Evolutionary conservation across 2,888 invertebrate species (phyloP).

Genomic region (Tolmerus cingulatus): DNA sequence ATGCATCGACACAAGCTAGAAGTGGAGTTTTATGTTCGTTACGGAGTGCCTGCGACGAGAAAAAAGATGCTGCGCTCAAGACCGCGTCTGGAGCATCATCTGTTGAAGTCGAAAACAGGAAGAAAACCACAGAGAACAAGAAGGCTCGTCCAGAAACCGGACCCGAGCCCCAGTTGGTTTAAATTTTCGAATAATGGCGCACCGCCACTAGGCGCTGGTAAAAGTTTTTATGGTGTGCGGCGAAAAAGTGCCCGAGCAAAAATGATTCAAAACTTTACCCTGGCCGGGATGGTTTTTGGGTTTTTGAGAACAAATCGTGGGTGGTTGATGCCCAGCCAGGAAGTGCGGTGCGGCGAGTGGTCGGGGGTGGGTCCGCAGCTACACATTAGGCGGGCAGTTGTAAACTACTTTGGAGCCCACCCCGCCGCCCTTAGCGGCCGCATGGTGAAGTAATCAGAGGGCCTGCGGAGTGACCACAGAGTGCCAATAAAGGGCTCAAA

Average conservation of each 20-base stretch:
- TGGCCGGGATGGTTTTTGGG: background rate
- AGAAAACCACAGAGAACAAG: background rate
- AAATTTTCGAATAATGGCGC: slow-evolving; percentile 12
- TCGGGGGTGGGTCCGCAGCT: background rate
- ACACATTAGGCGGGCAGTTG: background rate
- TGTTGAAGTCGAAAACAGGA: slow-evolving; percentile 8
- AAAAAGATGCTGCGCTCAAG: background rate
- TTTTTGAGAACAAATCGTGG: background rate
- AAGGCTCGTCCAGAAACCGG: background rate
- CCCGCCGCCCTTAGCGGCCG: background rate
- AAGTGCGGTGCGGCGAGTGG: background rate
- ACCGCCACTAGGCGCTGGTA: background rate
- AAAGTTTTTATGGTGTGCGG: slow-evolving; percentile 2
- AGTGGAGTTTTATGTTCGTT: background rate
- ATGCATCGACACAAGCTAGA: background rate
- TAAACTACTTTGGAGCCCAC: background rate
- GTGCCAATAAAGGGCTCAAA: background rate
- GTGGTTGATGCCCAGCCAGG: background rate
- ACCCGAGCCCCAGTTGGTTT: background rate
- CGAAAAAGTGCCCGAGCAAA: background rate
- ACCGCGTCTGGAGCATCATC: background rate
- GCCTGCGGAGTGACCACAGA: background rate
- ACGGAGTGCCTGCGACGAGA: background rate
- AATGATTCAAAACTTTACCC: slow-evolving; percentile 1
- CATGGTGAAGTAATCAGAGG: background rate